These are phyloP conservation scores for Oophaga pumilio DNA, from an alignment of 2,113 vertebrate genomes.

Conservation along the genomic window DNA sequence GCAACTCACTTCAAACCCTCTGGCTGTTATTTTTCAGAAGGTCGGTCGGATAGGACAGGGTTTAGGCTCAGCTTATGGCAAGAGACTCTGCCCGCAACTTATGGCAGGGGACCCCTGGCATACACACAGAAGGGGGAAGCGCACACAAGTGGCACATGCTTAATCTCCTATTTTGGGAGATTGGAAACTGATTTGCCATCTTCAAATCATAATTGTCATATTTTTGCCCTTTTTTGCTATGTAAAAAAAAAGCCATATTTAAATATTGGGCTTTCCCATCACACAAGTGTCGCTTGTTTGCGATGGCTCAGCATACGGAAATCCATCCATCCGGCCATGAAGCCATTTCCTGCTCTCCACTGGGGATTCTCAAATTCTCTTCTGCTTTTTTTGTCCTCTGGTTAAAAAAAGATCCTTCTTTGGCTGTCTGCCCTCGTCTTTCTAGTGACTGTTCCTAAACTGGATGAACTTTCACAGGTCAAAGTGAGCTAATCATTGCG, in stretches of 20 bases:
- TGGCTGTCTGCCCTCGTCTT: slow-evolving; percentile 17
- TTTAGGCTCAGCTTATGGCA: no score
- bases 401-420: background rate
- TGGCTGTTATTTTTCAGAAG: no score
- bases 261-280: background rate
- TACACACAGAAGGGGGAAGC: no score
- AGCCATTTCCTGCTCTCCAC: background rate
- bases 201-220: background rate
- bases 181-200: background rate
- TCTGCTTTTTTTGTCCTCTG: background rate
- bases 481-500: background rate
- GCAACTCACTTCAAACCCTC: no score
- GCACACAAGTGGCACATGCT: background rate
- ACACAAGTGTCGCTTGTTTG: background rate
- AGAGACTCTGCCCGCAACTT: no score
- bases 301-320: background rate
- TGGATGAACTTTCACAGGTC: slow-evolving; percentile 19
- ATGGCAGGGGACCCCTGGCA: no score
- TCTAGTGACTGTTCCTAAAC: slow-evolving; percentile 9
- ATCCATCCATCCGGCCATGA: background rate
- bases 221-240: background rate
- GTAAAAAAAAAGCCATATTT: background rate
- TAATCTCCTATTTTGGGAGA: background rate
- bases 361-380: background rate
- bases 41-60: no score